A percentile compares a stretch with the other conserved stretches of the same genome.
These are phyloP conservation scores for Condylura cristata DNA, from an alignment of 2,113 vertebrate species.

Conservation along the genomic window DNA sequence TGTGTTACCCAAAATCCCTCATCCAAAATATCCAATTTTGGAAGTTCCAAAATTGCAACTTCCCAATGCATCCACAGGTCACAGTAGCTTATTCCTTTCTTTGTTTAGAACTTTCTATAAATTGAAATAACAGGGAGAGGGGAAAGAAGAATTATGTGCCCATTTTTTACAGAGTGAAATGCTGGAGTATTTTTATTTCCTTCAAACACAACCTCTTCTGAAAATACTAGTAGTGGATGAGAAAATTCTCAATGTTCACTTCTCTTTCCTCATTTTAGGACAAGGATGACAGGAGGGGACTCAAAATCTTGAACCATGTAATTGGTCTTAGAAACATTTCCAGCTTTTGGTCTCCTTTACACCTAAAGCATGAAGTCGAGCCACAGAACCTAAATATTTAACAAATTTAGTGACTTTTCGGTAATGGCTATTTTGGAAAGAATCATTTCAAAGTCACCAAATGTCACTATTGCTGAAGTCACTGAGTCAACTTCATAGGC, in stretches of 20 bases:
- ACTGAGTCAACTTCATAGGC: slow-evolving; percentile 25
- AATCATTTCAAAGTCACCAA: background rate
- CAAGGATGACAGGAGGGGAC: background rate
- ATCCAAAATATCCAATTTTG: background rate
- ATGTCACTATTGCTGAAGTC: slow-evolving; percentile 31
- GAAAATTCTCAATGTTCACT: slow-evolving; percentile 27
- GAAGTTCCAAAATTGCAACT: too few species aligned
- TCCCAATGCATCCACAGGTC: background rate
- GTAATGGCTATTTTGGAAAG: slow-evolving; percentile 47
- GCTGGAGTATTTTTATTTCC: background rate
- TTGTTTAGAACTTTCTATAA: background rate
- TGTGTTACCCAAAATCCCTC: background rate
- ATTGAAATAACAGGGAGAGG: background rate
- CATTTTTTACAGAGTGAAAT: background rate
- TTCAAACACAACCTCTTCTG: background rate
- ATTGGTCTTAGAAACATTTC: slow-evolving; percentile 1
- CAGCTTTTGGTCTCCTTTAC: slow-evolving; percentile 13
- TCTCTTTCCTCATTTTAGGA: slow-evolving; percentile 36
- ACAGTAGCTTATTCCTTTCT: slow-evolving; percentile 11
- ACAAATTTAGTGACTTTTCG: slow-evolving; percentile 4
- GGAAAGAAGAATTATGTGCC: background rate
- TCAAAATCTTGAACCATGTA: slow-evolving; percentile 1
- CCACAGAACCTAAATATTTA: background rate
- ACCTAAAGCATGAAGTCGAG: background rate
- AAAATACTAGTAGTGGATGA: slow-evolving; percentile 33